These are phyloP conservation scores for Hanleya hanleyi DNA, from an alignment of 2,888 invertebrate genomes.

Conservation along the genomic window DNA sequence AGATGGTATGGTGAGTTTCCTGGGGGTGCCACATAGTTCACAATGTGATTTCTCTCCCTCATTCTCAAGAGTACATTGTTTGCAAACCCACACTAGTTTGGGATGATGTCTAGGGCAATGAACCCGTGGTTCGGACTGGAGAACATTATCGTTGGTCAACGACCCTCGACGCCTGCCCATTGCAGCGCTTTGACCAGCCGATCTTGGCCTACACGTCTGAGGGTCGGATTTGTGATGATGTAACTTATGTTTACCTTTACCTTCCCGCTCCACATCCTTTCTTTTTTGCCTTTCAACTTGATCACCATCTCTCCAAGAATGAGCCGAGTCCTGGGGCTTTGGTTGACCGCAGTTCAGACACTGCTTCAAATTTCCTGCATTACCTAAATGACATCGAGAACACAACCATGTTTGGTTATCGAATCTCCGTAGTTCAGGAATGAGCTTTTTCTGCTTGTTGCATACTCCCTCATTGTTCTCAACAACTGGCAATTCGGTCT, in stretches of 20 bases:
- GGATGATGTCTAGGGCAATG: background rate
- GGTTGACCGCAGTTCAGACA: background rate
- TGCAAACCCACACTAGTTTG: conserved; percentile 72
- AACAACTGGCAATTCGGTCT: no score
- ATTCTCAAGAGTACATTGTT: conserved; percentile 85
- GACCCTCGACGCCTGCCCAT: no score
- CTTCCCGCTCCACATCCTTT: no score
- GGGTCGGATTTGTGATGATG: background rate
- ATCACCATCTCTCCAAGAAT: no score
- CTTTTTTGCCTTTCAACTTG: no score
- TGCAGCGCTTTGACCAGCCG: no score
- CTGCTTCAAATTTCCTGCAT: background rate
- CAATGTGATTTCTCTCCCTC: conserved; percentile 80
- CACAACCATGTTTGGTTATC: background rate
- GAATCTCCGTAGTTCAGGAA: no score
- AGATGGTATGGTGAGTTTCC: conserved; percentile 51
- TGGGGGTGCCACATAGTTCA: conserved; percentile 84
- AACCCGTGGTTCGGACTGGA: background rate
- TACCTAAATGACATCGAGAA: background rate
- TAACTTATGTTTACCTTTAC: background rate
- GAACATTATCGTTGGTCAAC: no score
- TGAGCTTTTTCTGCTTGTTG: no score
- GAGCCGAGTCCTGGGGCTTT: background rate
- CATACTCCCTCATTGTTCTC: no score
- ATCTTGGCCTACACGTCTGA: background rate